These are phyloP conservation scores for Gambusia holbrooki DNA, from an alignment of 2,113 vertebrate genomes.

Conservation along the genomic window DNA sequence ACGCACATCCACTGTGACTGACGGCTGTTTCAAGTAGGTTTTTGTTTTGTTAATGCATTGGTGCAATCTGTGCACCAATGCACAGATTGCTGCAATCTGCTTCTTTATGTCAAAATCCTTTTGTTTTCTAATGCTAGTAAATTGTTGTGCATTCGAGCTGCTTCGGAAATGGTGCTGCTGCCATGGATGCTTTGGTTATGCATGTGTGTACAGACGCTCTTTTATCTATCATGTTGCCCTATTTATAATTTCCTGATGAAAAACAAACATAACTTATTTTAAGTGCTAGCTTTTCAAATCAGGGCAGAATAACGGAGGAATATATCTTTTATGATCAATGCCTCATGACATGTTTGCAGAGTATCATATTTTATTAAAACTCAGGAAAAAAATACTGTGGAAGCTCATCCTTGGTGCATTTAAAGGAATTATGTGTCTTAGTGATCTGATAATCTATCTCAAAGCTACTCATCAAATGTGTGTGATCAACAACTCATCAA, in stretches of 20 bases:
- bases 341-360: background rate
- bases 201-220: background rate
- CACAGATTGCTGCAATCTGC: background rate
- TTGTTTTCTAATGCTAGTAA: background rate
- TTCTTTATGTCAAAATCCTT: background rate
- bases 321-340: background rate
- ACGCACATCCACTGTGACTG: constrained; percentile 19
- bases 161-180: background rate
- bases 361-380: background rate
- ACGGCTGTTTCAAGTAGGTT: constrained; percentile 44
- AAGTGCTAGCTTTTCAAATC: background rate
- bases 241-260: background rate
- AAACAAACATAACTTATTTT: background rate
- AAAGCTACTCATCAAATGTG: background rate
- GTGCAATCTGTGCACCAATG: background rate
- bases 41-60: background rate
- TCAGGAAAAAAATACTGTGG: background rate
- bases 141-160: background rate
- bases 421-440: background rate
- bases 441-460: background rate
- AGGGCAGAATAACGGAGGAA: background rate
- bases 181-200: background rate
- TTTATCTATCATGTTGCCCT: background rate
- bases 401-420: background rate
- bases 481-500: background rate